Base-by-base conservation (phyloP, 2,888 invertebrate genomes). In the Cataglyphis albicans region DNA sequence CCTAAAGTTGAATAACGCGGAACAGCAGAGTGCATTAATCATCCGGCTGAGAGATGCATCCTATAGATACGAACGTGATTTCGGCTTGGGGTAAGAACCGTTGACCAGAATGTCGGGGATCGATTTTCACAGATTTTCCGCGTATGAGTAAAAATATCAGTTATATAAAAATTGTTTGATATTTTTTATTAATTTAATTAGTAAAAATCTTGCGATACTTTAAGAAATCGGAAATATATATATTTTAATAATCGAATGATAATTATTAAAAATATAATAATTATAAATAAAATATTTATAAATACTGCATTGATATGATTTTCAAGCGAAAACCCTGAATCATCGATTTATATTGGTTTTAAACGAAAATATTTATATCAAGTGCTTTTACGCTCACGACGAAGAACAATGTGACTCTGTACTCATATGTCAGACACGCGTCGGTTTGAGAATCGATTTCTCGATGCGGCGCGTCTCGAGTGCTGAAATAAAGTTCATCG, bases 1-100 rank as follows among this genome's bases (percentile, higher is more conserved):
- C 78, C 59, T 80, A 80, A 70, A 80, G 78, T 80, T 80, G 44
- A 72, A 41, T 70, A 68, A 59, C 70, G 44, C 32, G 44, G 25
- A 44, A 59, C 70, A 44, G 59, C 35, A 21, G 52, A n/a, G 44
- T 35, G 78, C 70, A 80, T 80, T 70, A 80, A 80, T 80, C 78
- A 80, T 80, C 59, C 59, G 18, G 59, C 59, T 21, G 44, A 59
- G 44, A 59, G 70, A 59, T 61, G 44, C 70, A 44, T 70, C 59
- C 70, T 44, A 59, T 67, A 80, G 72, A 70, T 32, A 32, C 21
- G 41, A 0, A 12, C 59, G 78, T 70, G 78, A 68, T 59, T 70
- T 25, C 32, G 57, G 44, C 55, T 55, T 57, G 21, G 57, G 29
- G 7, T 65, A 48, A 59, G 35, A 68, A 41, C 3, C n/a, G 15